Evolutionary conservation across 35 echinoderm and acorn worm genomes (phyloP).

Genomic region (Amphiura filiformis): DNA sequence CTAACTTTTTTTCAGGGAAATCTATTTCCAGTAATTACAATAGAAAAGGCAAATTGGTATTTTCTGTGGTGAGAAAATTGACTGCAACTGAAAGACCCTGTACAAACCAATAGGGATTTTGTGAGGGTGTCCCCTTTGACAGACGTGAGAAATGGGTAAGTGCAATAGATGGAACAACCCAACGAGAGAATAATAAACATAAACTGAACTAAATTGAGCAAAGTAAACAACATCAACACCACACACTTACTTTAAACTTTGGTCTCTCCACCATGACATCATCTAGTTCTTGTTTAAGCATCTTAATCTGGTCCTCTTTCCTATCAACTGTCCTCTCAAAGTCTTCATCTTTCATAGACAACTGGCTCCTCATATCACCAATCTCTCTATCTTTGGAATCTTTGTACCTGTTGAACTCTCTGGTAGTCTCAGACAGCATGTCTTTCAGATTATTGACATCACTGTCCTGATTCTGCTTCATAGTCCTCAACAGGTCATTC

Average conservation of each 20-base stretch:
- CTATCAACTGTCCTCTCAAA: slow-evolving; percentile 33
- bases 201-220: no score
- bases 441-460: slow-evolving; percentile 67
- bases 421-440: slow-evolving; percentile 57
- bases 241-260: slow-evolving; percentile 32
- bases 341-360: slow-evolving; percentile 54
- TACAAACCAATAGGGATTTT: no score
- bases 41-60: no score
- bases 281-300: slow-evolving; percentile 52
- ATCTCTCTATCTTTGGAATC: slow-evolving; percentile 41
- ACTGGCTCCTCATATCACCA: slow-evolving; percentile 34
- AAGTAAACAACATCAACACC: no score
- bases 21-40: no score
- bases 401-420: slow-evolving; percentile 42
- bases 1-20: no score
- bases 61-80: no score
- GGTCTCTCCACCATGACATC: slow-evolving; percentile 48
- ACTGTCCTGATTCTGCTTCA: slow-evolving; percentile 41
- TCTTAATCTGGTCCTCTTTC: slow-evolving; percentile 54
- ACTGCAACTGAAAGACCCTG: no score
- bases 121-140: no score
- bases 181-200: no score
- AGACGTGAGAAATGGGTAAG: no score
- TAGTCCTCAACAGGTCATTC: slow-evolving; percentile 28
- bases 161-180: no score